Conservation (phyloP, 2,797 vertebrate species). For the Poeciliopsis gracilis region DNA sequence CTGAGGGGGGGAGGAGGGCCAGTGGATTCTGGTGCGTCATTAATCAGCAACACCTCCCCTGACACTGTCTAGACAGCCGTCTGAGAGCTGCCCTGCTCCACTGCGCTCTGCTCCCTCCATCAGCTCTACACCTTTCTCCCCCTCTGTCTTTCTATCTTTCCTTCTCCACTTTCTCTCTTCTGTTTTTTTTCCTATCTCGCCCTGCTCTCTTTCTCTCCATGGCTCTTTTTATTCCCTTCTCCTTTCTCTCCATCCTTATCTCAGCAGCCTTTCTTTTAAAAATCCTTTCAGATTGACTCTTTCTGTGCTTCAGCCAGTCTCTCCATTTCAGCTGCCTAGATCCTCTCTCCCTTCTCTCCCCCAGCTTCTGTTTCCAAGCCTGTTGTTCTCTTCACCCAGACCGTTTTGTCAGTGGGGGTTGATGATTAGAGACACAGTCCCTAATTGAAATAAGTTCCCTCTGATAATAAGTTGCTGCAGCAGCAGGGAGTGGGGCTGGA, state of each 20-base stretch:
- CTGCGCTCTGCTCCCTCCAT: conserved; percentile 67
- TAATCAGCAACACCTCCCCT: conserved; percentile 83
- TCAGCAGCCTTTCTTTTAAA: conserved; percentile 39
- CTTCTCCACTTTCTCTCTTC: conserved; percentile 27
- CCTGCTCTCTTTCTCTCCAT: conserved; percentile 19
- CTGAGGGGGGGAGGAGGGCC: not conserved
- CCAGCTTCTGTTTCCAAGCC: conserved; percentile 11
- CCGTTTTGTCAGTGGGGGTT: conserved; percentile 56
- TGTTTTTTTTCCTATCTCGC: conserved; percentile 19
- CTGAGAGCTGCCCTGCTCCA: conserved; percentile 78
- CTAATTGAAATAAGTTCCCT: conserved; percentile 70
- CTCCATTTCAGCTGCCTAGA: conserved; percentile 44
- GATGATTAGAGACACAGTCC: conserved; percentile 62
- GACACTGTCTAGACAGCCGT: conserved; percentile 84
- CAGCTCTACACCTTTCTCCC: conserved; percentile 53
- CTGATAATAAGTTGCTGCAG: conserved; percentile 52
- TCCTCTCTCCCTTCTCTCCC: conserved; percentile 10
- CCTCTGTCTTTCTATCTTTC: conserved; percentile 39
- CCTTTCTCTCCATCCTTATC: conserved; percentile 43
- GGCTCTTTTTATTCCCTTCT: conserved; percentile 30
- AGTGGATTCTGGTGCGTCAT: conserved; percentile 76
- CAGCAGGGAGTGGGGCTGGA: conserved; percentile 47
- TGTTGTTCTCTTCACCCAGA: conserved; percentile 51
- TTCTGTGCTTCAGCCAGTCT: conserved; percentile 24
- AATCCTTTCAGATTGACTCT: conserved; percentile 44